Conservation (phyloP, 1,140 invertebrate species). For the Drosophila repletoides region DNA sequence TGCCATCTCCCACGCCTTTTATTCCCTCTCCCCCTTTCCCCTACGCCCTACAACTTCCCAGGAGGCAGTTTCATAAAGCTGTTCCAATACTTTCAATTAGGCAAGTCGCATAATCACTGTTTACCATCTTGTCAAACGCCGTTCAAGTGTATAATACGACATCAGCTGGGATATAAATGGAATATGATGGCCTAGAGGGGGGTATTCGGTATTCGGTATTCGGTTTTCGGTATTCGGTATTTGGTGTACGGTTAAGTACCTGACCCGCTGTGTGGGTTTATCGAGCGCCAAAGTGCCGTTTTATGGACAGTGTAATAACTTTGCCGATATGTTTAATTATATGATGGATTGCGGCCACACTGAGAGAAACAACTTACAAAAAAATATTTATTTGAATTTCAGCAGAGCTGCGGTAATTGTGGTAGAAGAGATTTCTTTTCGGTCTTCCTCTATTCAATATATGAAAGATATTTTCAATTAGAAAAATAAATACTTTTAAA, state of each 20-base stretch:
- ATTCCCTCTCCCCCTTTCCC: not conserved
- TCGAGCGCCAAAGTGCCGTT: slow-evolving; percentile 25
- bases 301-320: slow-evolving; percentile 68
- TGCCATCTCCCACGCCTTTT: not conserved
- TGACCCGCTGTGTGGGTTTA: not conserved
- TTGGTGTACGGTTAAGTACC: too few relatives aligned
- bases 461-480: too few relatives aligned
- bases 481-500: too few relatives aligned
- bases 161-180: not conserved
- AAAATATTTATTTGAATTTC: too few relatives aligned
- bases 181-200: too few relatives aligned
- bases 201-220: too few relatives aligned
- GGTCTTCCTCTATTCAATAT: too few relatives aligned
- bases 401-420: too few relatives aligned
- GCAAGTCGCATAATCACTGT: slow-evolving; percentile 47
- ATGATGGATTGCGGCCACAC: slow-evolving; percentile 52
- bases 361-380: not conserved
- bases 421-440: too few relatives aligned
- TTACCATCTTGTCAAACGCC: slow-evolving; percentile 47
- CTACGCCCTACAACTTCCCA: too few relatives aligned
- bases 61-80: not conserved
- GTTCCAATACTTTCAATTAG: slow-evolving; percentile 24
- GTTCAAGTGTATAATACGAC: slow-evolving; percentile 20
- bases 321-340: slow-evolving; percentile 59
- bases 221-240: too few relatives aligned